A percentile compares a stretch with the other conserved stretches of the same genome.
Conservation (phyloP, 2,113 vertebrate genomes). For the Chauna torquata region DNA sequence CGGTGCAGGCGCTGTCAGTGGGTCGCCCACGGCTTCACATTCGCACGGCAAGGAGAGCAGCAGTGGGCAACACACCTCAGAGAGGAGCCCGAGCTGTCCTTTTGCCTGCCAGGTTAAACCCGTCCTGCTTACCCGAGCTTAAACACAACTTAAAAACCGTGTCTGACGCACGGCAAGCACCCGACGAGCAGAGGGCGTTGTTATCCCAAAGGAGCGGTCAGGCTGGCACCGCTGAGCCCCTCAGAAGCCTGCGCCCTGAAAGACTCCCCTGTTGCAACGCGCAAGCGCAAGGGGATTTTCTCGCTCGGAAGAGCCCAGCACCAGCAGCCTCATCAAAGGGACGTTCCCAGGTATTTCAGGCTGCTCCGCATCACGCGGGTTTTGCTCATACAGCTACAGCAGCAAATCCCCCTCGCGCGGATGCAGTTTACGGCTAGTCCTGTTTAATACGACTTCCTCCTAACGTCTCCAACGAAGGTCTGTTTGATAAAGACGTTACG, state of each 20-base stretch:
- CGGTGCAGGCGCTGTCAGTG: no score
- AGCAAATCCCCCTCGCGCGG: not conserved
- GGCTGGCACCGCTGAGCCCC: fast-evolving
- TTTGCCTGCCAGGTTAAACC: no score
- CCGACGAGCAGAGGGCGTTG: no score
- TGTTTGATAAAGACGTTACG: no score
- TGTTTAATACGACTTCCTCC: not conserved
- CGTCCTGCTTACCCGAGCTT: no score
- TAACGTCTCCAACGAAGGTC: not conserved
- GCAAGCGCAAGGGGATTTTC: fast-evolving
- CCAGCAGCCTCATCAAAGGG: not conserved
- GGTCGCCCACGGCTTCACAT: no score
- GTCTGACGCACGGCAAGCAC: no score
- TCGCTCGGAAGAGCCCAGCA: fast-evolving
- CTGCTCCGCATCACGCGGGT: not conserved
- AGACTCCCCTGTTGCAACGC: not conserved
- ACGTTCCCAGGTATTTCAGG: not conserved
- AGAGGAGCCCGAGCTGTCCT: no score
- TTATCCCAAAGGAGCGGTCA: no score
- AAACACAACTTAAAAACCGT: no score
- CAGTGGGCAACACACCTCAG: no score
- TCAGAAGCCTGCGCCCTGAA: fast-evolving
- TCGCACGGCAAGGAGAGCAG: no score
- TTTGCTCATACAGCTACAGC: not conserved
- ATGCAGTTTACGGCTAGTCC: not conserved